Conservation (phyloP, 2,113 vertebrate genomes). For the Tetrax tetrax region DNA sequence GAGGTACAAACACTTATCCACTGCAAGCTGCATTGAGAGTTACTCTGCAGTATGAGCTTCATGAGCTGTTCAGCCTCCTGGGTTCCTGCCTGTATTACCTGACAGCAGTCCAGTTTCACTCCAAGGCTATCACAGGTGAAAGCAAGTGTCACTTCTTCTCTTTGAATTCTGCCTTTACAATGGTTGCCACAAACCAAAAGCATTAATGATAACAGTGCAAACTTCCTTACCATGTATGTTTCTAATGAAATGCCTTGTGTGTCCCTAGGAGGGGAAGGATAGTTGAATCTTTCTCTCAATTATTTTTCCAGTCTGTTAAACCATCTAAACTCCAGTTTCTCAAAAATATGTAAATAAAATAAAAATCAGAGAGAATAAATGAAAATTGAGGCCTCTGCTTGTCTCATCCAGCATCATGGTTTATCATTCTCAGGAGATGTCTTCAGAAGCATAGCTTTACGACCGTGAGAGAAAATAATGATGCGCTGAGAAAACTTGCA, state of each 20-base stretch:
- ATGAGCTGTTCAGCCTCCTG: neutral
- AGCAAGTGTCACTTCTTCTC: neutral
- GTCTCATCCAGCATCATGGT: neutral
- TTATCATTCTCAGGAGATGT: conserved; percentile 1
- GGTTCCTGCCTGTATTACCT: neutral
- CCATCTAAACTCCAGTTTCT: conserved; percentile 16
- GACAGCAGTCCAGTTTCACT: neutral
- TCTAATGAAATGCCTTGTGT: conserved; percentile 14
- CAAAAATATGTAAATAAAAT: conserved; percentile 14
- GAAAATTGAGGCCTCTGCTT: neutral
- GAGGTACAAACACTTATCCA: neutral
- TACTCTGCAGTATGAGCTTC: neutral
- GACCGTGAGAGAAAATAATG: neutral
- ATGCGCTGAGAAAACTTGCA: neutral
- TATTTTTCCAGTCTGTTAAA: conserved; percentile 72
- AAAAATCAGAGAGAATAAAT: neutral
- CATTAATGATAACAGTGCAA: neutral
- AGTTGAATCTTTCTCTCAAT: conserved; percentile 47
- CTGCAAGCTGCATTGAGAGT: neutral
- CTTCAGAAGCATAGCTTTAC: conserved; percentile 5
- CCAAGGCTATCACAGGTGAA: neutral
- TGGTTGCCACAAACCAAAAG: neutral
- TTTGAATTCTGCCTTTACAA: neutral
- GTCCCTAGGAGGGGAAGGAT: neutral
- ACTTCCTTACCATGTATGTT: neutral